Base-by-base conservation (phyloP, 1,140 invertebrate species). In the Drosophila aff. region DNA sequence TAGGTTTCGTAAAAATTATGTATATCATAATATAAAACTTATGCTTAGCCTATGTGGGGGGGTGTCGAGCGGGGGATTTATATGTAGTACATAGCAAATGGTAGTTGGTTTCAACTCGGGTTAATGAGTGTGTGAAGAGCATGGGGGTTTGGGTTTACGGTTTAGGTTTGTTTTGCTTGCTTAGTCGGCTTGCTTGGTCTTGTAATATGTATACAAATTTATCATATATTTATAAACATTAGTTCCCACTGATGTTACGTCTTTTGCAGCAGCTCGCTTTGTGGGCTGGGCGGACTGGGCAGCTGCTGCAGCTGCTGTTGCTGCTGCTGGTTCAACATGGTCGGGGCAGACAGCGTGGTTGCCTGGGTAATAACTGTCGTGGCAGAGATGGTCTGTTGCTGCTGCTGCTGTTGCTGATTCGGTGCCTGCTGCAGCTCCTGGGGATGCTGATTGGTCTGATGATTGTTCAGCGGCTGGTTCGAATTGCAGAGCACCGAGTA, bases 401-500 rank as follows among this genome's bases (percentile, higher is more conserved):
- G 82, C 38, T 92, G 87, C 55, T 82, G 78, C 33, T 92, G 79
- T 41, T 76, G 79, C 44, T 76, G 78, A 40, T 74, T 74, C 28
- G 68, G 64, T 28, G 67, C 66, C 74, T 90, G 91, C 62, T 92
- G 92, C 67, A 86, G 72, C 61, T 91, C 80, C 53, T 92, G 89
- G 50, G 80, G 57, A 26, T 82, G 67, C 46, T 92, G 89, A 57
- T 86, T 79, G 33, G 53, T 72, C 67, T 93, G 92, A 72, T 94
- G 92, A 76, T 94, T 93, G 84, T 96, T 96, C 93, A 96, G 96
- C 55, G 96, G 96, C 65, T 91, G 96, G 94, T 97, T 97, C 65
- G 96, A 97, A 94, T 97, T 98, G 87, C 97, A 96, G 91, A 98
- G 94, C 93, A 98, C 96, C 92, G 96, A 97, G 93, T 98, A 98